Evolutionary conservation across 2,113 vertebrate genomes (phyloP).

Genomic region (Lamprotornis superbus): DNA sequence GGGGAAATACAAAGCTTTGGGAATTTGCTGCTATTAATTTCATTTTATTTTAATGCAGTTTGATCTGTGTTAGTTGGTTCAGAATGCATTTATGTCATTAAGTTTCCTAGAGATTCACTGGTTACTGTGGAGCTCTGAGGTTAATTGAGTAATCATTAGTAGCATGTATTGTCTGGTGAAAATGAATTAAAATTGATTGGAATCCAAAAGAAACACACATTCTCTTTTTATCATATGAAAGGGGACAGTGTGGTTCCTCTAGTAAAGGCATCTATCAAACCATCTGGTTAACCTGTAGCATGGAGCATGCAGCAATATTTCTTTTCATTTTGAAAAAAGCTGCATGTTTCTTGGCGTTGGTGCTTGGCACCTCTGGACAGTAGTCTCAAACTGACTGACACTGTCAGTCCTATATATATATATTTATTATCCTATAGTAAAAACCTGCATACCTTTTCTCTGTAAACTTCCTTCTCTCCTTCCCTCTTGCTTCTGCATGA

Average conservation of each 20-base stretch:
- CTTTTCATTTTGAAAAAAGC: neutral
- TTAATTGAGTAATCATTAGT: slow-evolving; percentile 65
- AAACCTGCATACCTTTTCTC: no score
- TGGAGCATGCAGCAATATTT: neutral
- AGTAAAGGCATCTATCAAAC: neutral
- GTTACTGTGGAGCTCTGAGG: slow-evolving; percentile 36
- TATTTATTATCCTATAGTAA: no score
- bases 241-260: neutral
- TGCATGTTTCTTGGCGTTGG: no score
- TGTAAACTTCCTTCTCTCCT: no score
- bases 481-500: no score
- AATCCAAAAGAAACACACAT: slow-evolving; percentile 11
- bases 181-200: slow-evolving; percentile 60
- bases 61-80: neutral
- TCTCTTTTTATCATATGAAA: slow-evolving; percentile 13
- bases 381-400: no score
- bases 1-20: neutral
- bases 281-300: neutral
- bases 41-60: slow-evolving; percentile 27
- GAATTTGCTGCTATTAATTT: neutral
- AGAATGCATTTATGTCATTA: neutral
- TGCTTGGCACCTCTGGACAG: no score
- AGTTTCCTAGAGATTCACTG: slow-evolving; percentile 15
- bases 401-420: no score
- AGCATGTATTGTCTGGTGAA: slow-evolving; percentile 45